Evolutionary conservation across 2,888 invertebrate species (phyloP), one percentile per base, ranked within the genome.

Genomic region (Neria commutata): DNA sequence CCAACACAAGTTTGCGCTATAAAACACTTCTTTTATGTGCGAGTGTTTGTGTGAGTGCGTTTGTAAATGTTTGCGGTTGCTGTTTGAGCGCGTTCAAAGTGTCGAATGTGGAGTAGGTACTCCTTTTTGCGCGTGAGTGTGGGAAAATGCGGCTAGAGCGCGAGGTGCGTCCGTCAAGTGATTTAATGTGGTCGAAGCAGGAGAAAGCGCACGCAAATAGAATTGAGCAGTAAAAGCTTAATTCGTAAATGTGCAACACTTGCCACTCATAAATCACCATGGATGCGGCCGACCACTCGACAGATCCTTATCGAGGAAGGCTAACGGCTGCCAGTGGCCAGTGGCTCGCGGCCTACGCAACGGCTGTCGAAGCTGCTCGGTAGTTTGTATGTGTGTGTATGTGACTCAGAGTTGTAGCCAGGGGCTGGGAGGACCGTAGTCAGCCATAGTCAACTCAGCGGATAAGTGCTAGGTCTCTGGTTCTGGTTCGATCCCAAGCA

Each of bases 241-340:
- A 47, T 14, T 42, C 34, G 21, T 17, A 11, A 52, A 14, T 42
- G 37, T 8, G 56, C 47, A 58, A 50, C 61, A 56, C 56, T 58
- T 58, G 61, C 26, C 61, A 33, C 47, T 50, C 61, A 62, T 62
- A 62, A 62, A 62, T 62, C 56, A 50, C 52, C 52, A 48, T 45
- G 11, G 10, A 17, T 50, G 24, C 25, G n/a, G 19, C 42, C 2
- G 42, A 21, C 37, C 8, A 37, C 37, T 6, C 37, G 42, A 17
- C 19, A 6, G 42, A 42, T 42, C 42, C 42, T 42, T 42, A 42
- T 42, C 42, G 19, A n/a, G 29, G 29, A 11, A 29, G 29, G 29
- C 6, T 29, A 8, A 11, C 29, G 29, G 29, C 11, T 29, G 29
- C 29, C 11, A 29, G 29, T 11, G 29, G n/a, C n/a, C n/a, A n/a